These are phyloP conservation scores for Morelia viridis DNA, from an alignment of 2,797 vertebrate genomes.

Conservation along the genomic window DNA sequence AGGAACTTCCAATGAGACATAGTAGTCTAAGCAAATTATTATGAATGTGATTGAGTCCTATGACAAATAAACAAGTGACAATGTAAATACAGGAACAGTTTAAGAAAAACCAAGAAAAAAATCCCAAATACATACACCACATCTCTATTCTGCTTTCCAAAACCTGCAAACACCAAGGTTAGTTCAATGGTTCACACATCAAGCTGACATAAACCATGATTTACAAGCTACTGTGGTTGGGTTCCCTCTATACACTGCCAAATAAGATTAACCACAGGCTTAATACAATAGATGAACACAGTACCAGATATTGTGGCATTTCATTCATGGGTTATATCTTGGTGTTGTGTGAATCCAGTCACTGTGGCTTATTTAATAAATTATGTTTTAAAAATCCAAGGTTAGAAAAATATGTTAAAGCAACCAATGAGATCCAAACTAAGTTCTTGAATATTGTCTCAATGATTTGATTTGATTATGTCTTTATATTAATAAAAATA, in stretches of 20 bases:
- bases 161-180: neutral
- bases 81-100: slow-evolving; percentile 1
- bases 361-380: neutral
- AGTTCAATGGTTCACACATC: neutral
- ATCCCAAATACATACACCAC: neutral
- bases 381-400: neutral
- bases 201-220: neutral
- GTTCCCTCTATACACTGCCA: neutral
- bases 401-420: neutral
- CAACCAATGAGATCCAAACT: neutral
- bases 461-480: neutral
- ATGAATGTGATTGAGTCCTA: neutral
- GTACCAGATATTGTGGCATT: neutral
- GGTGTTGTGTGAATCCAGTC: neutral
- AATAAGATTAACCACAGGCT: neutral
- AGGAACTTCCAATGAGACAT: neutral
- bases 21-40: neutral
- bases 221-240: neutral
- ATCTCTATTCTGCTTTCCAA: neutral
- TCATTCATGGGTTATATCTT: neutral
- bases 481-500: neutral
- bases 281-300: neutral
- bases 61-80: neutral
- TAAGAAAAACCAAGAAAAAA: neutral
- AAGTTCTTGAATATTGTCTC: neutral